Evolutionary conservation across 2,797 vertebrate species (phyloP).

Genomic region (Monodelphis domestica): DNA sequence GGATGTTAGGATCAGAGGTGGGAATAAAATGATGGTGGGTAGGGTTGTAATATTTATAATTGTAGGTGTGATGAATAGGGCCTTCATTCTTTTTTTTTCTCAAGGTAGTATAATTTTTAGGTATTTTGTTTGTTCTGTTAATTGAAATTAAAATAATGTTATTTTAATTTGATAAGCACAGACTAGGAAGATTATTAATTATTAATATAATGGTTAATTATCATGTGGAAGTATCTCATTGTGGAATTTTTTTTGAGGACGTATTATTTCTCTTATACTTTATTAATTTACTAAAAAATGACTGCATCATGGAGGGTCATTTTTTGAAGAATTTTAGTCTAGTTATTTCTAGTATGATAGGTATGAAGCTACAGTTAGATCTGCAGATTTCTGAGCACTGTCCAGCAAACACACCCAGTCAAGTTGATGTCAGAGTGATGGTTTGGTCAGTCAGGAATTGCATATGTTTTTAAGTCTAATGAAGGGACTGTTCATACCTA

Average conservation of each 20-base stretch:
- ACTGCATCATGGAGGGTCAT: not conserved
- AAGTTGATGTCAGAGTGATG: not conserved
- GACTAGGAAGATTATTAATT: accelerated
- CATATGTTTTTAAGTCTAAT: constrained; percentile 69
- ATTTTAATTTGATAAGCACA: not conserved
- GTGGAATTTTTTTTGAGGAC: not conserved
- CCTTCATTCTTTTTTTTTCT: constrained; percentile 73
- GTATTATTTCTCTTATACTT: not conserved
- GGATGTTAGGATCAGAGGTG: accelerated
- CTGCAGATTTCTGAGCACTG: constrained; percentile 74
- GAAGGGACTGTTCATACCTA: no score
- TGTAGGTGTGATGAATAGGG: accelerated
- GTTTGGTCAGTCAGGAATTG: constrained; percentile 57
- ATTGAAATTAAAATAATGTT: accelerated
- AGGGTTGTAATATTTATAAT: accelerated
- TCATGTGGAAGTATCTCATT: not conserved
- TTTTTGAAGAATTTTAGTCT: constrained; percentile 72
- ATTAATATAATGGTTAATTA: accelerated
- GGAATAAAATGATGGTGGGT: accelerated
- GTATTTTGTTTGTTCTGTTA: no score
- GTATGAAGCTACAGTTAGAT: constrained; percentile 79
- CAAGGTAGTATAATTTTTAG: constrained; percentile 65
- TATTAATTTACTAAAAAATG: constrained; percentile 77
- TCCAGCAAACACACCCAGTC: accelerated
- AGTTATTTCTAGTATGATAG: constrained; percentile 71